Percentiles rank a stretch among this genome's conserved stretches.
These are phyloP conservation scores for Pseudomugil tenellus DNA, from an alignment of 2,797 vertebrate species.

Conservation along the genomic window DNA sequence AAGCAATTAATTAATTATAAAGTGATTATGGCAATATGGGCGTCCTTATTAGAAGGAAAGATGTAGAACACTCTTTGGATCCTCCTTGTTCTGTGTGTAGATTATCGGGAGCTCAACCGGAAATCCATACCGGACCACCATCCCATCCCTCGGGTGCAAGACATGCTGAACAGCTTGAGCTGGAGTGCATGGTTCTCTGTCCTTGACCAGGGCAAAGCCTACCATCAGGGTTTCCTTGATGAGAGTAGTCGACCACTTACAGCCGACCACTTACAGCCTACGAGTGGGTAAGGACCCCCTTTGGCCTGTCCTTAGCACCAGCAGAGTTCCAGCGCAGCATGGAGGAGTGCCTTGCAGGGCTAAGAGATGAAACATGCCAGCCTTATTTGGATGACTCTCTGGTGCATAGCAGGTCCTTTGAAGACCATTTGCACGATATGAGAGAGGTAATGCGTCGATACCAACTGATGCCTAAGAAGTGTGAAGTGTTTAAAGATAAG, in stretches of 20 bases:
- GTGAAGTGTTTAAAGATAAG: conserved; percentile 29
- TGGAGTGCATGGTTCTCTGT: background rate
- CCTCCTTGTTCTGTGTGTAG: conserved; percentile 1
- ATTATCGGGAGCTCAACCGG: background rate
- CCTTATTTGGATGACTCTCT: conserved; percentile 47
- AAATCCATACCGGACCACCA: background rate
- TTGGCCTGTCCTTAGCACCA: too few relatives aligned
- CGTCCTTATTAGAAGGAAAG: too few relatives aligned
- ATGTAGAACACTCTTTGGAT: too few relatives aligned
- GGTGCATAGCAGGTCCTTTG: conserved; percentile 38
- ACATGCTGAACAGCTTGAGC: background rate
- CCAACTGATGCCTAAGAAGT: conserved; percentile 28
- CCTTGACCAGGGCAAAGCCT: background rate
- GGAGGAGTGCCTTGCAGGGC: too few relatives aligned
- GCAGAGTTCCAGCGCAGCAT: too few relatives aligned
- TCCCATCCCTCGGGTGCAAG: background rate
- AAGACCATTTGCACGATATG: conserved; percentile 16
- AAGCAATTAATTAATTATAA: too few relatives aligned
- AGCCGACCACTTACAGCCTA: too few relatives aligned
- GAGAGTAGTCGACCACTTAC: background rate
- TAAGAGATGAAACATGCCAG: conserved; percentile 33
- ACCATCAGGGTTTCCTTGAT: background rate
- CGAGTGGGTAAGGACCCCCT: too few relatives aligned
- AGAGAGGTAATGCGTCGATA: conserved; percentile 22
- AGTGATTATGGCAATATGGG: too few relatives aligned